Evolutionary conservation across 1,140 invertebrate species (phyloP).

Genomic region (Caenorhabditis briggsae): DNA sequence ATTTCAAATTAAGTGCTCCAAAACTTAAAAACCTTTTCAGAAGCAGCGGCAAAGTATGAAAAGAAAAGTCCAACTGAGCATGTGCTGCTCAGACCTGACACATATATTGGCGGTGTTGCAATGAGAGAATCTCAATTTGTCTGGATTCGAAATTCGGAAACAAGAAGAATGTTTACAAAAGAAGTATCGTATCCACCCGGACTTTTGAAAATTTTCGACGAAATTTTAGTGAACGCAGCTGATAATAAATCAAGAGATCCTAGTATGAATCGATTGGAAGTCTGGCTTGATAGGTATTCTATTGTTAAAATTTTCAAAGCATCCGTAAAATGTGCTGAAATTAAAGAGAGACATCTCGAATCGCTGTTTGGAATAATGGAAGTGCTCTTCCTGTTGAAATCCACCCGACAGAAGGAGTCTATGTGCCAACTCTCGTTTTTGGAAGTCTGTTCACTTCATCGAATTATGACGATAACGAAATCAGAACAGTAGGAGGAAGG

Average conservation of each 20-base stretch:
- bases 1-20: too few relatives aligned
- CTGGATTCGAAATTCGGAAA: background rate
- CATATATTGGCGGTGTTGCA: slow-evolving; percentile 97
- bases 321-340: background rate
- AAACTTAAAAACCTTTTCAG: too few relatives aligned
- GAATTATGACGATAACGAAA: slow-evolving; percentile 97
- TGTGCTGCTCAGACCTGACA: slow-evolving; percentile 96
- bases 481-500: slow-evolving; percentile 89
- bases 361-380: slow-evolving; percentile 97
- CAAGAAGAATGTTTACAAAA: slow-evolving; percentile 12
- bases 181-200: slow-evolving; percentile 83
- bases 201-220: slow-evolving; percentile 91
- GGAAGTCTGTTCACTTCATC: slow-evolving; percentile 97
- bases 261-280: slow-evolving; percentile 93
- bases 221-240: slow-evolving; percentile 98
- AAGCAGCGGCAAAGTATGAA: slow-evolving; percentile 89
- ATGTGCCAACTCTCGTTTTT: slow-evolving; percentile 98
- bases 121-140: slow-evolving; percentile 73
- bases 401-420: slow-evolving; percentile 98
- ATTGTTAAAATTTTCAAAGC: background rate
- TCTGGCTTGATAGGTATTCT: slow-evolving; percentile 89
- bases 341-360: slow-evolving; percentile 86
- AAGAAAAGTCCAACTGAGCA: slow-evolving; percentile 98
- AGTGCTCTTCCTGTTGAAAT: slow-evolving; percentile 95
- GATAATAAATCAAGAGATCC: slow-evolving; percentile 98